A percentile compares a stretch with the other conserved stretches of the same genome.
Evolutionary conservation across 1,140 invertebrate species (phyloP).

Genomic region (Cyrtorhinus lividipennis): DNA sequence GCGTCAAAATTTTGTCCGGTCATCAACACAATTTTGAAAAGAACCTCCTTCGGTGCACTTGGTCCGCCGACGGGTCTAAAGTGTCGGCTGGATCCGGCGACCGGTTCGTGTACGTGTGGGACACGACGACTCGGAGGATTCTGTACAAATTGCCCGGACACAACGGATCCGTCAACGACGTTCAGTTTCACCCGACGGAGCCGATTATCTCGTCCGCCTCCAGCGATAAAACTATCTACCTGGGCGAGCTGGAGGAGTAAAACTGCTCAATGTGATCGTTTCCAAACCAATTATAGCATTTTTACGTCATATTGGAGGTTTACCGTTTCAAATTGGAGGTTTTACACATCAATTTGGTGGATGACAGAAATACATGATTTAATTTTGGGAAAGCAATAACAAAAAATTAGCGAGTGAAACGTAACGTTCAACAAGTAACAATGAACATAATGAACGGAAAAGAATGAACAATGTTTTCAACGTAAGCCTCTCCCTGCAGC

Average conservation of each 20-base stretch:
- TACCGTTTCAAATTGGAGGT: too few species aligned
- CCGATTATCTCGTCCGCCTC: constrained; percentile 84
- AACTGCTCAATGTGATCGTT: too few species aligned
- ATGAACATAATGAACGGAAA: too few species aligned
- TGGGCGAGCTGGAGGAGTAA: constrained; percentile 78
- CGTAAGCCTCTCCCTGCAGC: too few species aligned
- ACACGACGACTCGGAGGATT: constrained; percentile 77
- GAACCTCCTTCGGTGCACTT: constrained; percentile 73
- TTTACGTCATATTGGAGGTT: too few species aligned
- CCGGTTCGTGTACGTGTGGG: constrained; percentile 93
- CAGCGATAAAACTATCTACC: constrained; percentile 89
- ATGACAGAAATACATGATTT: too few species aligned
- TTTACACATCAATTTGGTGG: too few species aligned
- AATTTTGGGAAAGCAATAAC: too few species aligned
- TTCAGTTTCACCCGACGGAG: constrained; percentile 91
- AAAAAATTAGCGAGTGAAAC: too few species aligned
- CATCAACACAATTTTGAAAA: constrained; percentile 99
- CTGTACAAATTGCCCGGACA: constrained; percentile 97
- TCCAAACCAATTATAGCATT: too few species aligned
- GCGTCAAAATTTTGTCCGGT: constrained; percentile 81
- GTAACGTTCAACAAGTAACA: too few species aligned
- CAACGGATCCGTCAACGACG: constrained; percentile 91
- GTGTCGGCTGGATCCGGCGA: constrained; percentile 87
- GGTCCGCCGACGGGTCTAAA: constrained; percentile 75
- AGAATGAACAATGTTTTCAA: too few species aligned